Evolutionary conservation across 2,113 vertebrate genomes (phyloP).

Genomic region (Ailuropoda melanoleuca): DNA sequence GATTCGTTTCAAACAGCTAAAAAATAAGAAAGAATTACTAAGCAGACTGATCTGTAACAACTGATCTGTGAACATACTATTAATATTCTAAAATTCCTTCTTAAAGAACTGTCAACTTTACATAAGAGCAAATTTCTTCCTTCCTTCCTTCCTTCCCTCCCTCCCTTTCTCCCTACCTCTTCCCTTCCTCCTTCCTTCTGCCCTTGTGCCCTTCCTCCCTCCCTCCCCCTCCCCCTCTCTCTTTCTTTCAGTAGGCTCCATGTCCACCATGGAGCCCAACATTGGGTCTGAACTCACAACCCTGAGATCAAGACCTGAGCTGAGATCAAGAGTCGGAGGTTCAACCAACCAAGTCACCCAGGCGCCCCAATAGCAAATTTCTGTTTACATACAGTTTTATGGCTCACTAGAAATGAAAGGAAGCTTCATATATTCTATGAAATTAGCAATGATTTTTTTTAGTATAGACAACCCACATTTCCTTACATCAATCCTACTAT

Average conservation of each 20-base stretch:
- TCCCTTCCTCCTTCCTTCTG: no score
- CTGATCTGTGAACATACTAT: background rate
- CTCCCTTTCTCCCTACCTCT: background rate
- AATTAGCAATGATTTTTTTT: slow-evolving; percentile 25
- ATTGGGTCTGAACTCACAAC: background rate
- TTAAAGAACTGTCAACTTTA: slow-evolving; percentile 2
- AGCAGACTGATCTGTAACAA: background rate
- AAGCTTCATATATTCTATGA: background rate
- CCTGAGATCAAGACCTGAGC: background rate
- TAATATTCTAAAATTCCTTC: slow-evolving; percentile 43
- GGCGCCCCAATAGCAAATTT: background rate
- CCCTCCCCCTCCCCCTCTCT: no score
- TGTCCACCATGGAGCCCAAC: background rate
- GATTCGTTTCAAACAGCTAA: slow-evolving; percentile 31
- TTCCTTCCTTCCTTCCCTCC: background rate
- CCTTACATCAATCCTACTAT: background rate
- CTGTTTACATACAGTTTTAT: background rate
- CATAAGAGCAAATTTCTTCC: background rate
- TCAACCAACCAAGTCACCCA: background rate
- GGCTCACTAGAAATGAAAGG: slow-evolving; percentile 9
- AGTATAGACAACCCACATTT: background rate
- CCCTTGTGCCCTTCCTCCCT: no score
- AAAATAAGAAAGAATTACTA: slow-evolving; percentile 12
- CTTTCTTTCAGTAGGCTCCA: background rate
- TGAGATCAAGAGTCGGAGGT: background rate